phyloP scores from a whole-genome alignment of 53 echinoderm and acorn worm genomes.

The Arbacia lixula region DNA sequence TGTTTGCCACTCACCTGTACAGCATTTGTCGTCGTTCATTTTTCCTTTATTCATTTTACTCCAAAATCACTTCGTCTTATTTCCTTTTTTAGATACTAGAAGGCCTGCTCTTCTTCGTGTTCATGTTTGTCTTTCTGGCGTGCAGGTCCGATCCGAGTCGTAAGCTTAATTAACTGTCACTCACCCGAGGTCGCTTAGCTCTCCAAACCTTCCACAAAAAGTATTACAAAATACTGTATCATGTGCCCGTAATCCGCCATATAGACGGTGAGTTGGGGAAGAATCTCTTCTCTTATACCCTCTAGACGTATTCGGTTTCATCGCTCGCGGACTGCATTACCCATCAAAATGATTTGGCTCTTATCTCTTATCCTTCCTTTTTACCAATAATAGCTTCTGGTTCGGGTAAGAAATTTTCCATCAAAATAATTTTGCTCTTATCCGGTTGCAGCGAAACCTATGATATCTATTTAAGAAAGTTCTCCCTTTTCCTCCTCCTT shows the following conservation, averaged over 20 bases:
- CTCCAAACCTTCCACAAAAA: slow-evolving; percentile 9
- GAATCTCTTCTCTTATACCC: slow-evolving; percentile 5
- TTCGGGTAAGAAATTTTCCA: slow-evolving; percentile 4
- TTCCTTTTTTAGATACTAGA: no score
- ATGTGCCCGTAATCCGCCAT: neutral
- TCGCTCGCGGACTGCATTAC: slow-evolving; percentile 20
- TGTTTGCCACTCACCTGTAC: no score
- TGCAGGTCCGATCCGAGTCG: no score
- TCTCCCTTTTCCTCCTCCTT: no score
- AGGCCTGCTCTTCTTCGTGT: no score
- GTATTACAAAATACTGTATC: slow-evolving; percentile 35
- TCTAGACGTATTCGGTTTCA: slow-evolving; percentile 12
- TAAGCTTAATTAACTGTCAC: slow-evolving; percentile 36
- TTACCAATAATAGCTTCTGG: neutral
- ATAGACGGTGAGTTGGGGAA: neutral
- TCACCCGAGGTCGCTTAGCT: neutral
- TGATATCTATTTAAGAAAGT: slow-evolving; percentile 25
- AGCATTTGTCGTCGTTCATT: no score
- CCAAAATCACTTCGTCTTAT: no score
- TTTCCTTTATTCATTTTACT: no score
- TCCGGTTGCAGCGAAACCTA: slow-evolving; percentile 21
- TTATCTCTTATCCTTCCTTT: neutral
- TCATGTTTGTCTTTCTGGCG: no score
- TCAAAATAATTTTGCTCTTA: slow-evolving; percentile 17
- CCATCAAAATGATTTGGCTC: slow-evolving; percentile 15